These are phyloP conservation scores for Patella caerulea DNA, from an alignment of 2,888 invertebrate genomes.

Conservation along the genomic window DNA sequence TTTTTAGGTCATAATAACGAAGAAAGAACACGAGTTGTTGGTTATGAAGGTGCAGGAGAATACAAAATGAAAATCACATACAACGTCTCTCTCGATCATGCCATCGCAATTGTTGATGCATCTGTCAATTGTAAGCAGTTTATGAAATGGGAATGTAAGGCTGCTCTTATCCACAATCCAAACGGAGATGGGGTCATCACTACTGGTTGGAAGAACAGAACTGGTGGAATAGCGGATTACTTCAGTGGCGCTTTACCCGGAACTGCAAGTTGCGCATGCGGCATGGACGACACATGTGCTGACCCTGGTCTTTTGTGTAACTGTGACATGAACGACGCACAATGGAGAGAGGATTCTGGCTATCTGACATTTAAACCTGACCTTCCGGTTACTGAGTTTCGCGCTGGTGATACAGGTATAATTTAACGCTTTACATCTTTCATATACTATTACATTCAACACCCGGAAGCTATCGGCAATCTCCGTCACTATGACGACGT, in stretches of 20 bases:
- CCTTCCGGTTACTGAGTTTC: slow-evolving; percentile 60
- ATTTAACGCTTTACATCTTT: not conserved
- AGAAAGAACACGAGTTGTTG: slow-evolving; percentile 47
- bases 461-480: not conserved
- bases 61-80: slow-evolving; percentile 48
- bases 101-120: slow-evolving; percentile 56
- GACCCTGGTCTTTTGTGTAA: slow-evolving; percentile 52
- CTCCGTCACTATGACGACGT: no score
- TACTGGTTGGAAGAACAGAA: slow-evolving; percentile 59
- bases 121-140: slow-evolving; percentile 61
- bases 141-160: slow-evolving; percentile 64
- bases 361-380: slow-evolving; percentile 58
- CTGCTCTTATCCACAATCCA: slow-evolving; percentile 61
- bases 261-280: slow-evolving; percentile 61
- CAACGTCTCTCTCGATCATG: slow-evolving; percentile 44
- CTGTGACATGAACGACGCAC: slow-evolving; percentile 64
- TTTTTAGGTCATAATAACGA: slow-evolving; percentile 57
- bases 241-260: slow-evolving; percentile 61
- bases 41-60: slow-evolving; percentile 62
- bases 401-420: slow-evolving; percentile 67
- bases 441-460: not conserved
- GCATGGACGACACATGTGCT: slow-evolving; percentile 54
- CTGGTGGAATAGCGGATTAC: slow-evolving; percentile 50
- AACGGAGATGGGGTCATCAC: slow-evolving; percentile 47
- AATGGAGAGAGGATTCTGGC: slow-evolving; percentile 61